phyloP scores from a whole-genome alignment of 2,797 vertebrate genomes.

The Erpetoichthys calabaricus region DNA sequence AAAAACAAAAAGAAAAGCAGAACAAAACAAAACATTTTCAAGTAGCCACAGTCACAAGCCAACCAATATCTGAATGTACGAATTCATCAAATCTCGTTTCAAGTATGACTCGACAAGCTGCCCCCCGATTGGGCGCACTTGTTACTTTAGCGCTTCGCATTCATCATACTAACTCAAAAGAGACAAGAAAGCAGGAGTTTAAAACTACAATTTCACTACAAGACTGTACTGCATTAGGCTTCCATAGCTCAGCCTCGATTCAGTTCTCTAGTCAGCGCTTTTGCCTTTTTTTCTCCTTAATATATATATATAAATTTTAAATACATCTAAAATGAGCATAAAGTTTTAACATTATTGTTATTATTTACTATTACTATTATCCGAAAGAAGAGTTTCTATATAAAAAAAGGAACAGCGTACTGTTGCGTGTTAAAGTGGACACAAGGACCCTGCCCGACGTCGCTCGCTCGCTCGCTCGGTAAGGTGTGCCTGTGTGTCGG shows the following conservation, averaged over 20 bases:
- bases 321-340: too few relatives aligned
- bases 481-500: too few relatives aligned
- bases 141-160: slow-evolving; percentile 17
- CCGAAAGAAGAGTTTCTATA: too few relatives aligned
- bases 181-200: slow-evolving; percentile 38
- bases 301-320: slow-evolving; percentile 31
- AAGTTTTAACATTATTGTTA: too few relatives aligned
- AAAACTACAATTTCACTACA: slow-evolving; percentile 26
- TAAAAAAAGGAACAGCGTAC: too few relatives aligned
- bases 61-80: slow-evolving; percentile 26
- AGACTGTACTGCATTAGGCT: slow-evolving; percentile 26
- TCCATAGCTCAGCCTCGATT: slow-evolving; percentile 27
- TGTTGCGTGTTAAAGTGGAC: too few relatives aligned
- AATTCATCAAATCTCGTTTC: slow-evolving; percentile 27
- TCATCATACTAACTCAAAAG: slow-evolving; percentile 34
- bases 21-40: slow-evolving; percentile 49
- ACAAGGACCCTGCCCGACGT: too few relatives aligned
- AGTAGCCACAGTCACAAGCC: slow-evolving; percentile 61
- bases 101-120: slow-evolving; percentile 45
- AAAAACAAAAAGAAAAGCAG: neutral
- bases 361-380: too few relatives aligned
- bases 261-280: slow-evolving; percentile 24
- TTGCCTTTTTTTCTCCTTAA: slow-evolving; percentile 46
- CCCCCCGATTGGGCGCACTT: slow-evolving; percentile 37
- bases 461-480: too few relatives aligned